Conservation (phyloP, 2,888 invertebrate genomes). For the Hyalella azteca region DNA sequence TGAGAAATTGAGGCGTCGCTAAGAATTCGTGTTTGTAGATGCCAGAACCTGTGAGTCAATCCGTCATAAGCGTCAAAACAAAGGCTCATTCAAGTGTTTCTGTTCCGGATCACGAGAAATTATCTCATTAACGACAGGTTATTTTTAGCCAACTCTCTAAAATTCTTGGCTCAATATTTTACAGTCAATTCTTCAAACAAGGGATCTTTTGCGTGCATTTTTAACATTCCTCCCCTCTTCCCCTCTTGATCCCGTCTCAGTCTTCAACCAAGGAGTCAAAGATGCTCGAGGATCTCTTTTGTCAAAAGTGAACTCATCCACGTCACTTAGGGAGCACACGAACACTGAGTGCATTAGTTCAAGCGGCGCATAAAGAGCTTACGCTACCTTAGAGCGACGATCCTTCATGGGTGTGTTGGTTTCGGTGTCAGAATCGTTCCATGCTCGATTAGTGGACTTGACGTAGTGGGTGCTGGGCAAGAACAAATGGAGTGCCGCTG, state of each 20-base stretch:
- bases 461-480: constrained; percentile 2
- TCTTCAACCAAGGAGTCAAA: too few species aligned
- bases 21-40: background rate
- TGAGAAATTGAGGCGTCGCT: constrained; percentile 31
- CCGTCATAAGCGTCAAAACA: constrained; percentile 25
- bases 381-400: constrained; percentile 26
- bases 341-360: constrained; percentile 18
- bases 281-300: constrained; percentile 4
- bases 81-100: background rate
- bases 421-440: constrained; percentile 31
- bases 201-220: too few species aligned
- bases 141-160: background rate
- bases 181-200: too few species aligned
- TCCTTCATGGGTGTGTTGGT: constrained; percentile 26
- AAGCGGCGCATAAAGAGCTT: constrained; percentile 26
- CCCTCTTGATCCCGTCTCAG: too few species aligned
- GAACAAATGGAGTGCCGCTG: background rate
- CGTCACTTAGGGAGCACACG: constrained; percentile 21
- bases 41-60: background rate
- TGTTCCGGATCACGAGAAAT: background rate
- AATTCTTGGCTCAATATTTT: too few species aligned
- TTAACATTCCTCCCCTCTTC: too few species aligned
- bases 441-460: constrained; percentile 19
- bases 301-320: constrained; percentile 34
- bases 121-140: background rate